A percentile compares a stretch with the other conserved stretches of the same genome.
Evolutionary conservation across 2,113 vertebrate species (phyloP).

Genomic region (Lagopus muta): DNA sequence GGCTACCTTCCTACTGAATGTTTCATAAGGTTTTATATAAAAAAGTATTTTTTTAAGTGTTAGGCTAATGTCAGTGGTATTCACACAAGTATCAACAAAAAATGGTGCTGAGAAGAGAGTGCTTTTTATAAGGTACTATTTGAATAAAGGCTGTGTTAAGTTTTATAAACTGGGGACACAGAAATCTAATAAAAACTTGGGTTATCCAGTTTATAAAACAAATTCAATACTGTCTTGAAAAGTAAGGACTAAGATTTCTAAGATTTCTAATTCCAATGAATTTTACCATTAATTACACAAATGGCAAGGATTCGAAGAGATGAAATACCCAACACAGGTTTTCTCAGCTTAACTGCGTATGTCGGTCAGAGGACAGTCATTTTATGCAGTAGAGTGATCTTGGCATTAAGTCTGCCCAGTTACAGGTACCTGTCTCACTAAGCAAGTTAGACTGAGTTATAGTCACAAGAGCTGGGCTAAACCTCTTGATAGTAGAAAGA

Average conservation of each 20-base stretch:
- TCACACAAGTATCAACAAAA: not conserved
- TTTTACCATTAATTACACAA: not conserved
- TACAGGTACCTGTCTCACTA: not conserved
- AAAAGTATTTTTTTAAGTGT: not conserved
- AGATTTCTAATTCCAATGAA: not conserved
- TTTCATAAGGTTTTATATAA: constrained; percentile 4
- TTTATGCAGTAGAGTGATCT: not conserved
- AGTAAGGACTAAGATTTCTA: too few species aligned
- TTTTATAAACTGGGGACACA: not conserved
- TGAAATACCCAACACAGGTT: not conserved
- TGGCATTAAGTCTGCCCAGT: not conserved
- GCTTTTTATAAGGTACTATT: not conserved
- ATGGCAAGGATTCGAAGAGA: not conserved
- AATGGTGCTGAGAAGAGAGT: not conserved
- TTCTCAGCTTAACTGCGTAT: not conserved
- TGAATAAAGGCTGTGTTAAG: not conserved
- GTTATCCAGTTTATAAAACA: not conserved
- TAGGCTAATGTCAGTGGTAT: not conserved
- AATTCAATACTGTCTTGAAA: not conserved
- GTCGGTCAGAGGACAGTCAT: not conserved
- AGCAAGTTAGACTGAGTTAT: not conserved
- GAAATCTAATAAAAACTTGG: not conserved
- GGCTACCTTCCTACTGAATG: not conserved
- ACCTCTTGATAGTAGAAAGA: not conserved
- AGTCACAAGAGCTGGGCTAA: not conserved